Evolutionary conservation across 1,140 invertebrate species (phyloP), one percentile per base, ranked within the genome.

Genomic region (Drosophila kurseongensis): DNA sequence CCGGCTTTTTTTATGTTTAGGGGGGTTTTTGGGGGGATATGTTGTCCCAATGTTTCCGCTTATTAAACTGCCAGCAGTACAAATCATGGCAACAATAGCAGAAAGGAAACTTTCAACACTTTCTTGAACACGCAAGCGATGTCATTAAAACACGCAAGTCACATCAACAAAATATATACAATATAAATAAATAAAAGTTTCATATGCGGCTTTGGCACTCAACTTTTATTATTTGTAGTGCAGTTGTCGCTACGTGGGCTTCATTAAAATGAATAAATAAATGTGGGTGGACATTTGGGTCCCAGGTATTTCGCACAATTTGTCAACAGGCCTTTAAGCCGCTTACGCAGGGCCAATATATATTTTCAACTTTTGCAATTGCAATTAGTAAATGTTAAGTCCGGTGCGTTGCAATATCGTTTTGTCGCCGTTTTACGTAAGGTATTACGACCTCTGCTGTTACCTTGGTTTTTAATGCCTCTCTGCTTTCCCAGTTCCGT

Each of bases 91-190:
- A 57, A 60, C 50, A 47, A 62, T 10, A 27, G 56, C 50, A 29
- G 35, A 18, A 52, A 45, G 58, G 50, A 67, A 58, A 75, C 79
- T 78, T 83, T 83, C 75, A 82, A 82, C 80, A 82, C 80, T 82
- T 83, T 83, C 75, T 82, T 78, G 38, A 18, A 36, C 80, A 78
- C 80, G 80, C 80, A 63, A 83, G 63, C 75, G 38, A 58, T 56
- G 29, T 82, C 80, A 83, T 82, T 83, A 83, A 83, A 77, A 78
- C 65, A 78, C 55, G 55, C 75, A 81, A 80, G 54, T 71, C 59
- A 61, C 58, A 78, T 62, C 16, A 47, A 61, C 59, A 69, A 16
- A 47, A 57, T 66, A 45, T 12, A 42, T 10, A 45, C n/a, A 67
- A 66, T 16, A 41, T 27, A 57, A 66, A 55, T 47, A 55, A 71